These are phyloP conservation scores for Scomber japonicus DNA, from an alignment of 2,113 vertebrate species.

Conservation along the genomic window DNA sequence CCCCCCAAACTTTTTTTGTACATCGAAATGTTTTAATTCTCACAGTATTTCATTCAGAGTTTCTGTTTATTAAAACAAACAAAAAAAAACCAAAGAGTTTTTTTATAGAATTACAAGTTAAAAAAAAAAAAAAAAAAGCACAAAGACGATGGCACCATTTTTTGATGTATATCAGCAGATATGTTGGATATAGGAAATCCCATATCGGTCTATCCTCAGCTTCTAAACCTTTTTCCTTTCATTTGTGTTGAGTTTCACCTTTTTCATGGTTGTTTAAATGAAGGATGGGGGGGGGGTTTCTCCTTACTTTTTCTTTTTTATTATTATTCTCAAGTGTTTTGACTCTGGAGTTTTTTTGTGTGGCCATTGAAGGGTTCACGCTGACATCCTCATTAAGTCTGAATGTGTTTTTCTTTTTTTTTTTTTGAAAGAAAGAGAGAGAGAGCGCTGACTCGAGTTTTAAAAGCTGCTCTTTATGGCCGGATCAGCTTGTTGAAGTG, in stretches of 20 bases:
- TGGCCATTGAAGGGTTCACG: constrained; percentile 39
- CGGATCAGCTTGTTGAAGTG: constrained; percentile 63
- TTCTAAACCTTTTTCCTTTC: constrained; percentile 34
- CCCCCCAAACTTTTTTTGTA: neutral
- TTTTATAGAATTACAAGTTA: too few species aligned
- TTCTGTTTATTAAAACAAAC: neutral
- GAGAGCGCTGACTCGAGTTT: constrained; percentile 42
- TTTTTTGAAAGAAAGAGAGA: neutral
- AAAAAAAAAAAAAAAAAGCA: too few species aligned
- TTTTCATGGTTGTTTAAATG: constrained; percentile 60
- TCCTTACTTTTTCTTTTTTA: constrained; percentile 28
- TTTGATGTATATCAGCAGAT: neutral
- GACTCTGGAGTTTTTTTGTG: constrained; percentile 35
- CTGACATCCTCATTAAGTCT: constrained; percentile 59
- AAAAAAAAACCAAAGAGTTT: neutral
- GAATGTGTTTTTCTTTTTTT: constrained; percentile 47
- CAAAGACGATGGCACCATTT: neutral
- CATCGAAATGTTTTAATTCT: constrained; percentile 11
- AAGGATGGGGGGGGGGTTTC: constrained; percentile 58
- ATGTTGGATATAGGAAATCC: constrained; percentile 27
- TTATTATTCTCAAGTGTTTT: constrained; percentile 49
- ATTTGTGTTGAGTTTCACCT: constrained; percentile 53
- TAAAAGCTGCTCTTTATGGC: constrained; percentile 50
- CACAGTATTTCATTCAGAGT: constrained; percentile 13
- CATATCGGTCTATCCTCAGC: constrained; percentile 65